Evolutionary conservation across 2,797 vertebrate genomes (phyloP).

Genomic region (Gymnoscopelus braueri): DNA sequence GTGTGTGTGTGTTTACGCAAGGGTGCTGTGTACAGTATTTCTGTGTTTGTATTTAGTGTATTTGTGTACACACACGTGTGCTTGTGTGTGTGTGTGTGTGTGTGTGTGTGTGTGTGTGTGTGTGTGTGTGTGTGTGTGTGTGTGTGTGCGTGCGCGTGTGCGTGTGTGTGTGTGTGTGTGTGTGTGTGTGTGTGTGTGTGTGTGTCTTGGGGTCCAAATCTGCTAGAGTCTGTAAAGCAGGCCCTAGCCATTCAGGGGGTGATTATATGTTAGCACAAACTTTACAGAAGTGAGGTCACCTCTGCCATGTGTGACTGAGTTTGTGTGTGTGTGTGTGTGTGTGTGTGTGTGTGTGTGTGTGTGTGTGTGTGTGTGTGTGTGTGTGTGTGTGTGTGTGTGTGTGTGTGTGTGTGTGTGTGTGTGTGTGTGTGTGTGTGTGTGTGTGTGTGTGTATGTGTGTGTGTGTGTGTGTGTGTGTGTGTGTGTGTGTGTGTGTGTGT

Average conservation of each 20-base stretch:
- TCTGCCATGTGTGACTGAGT: constrained; percentile 40
- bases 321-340: constrained; percentile 30
- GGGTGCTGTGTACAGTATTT: not conserved
- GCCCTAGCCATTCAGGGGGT: constrained; percentile 57
- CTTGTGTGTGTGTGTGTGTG: constrained; percentile 3
- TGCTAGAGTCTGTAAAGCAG: constrained; percentile 69
- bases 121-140: constrained; percentile 19
- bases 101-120: constrained; percentile 11
- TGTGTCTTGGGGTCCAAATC: constrained; percentile 32
- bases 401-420: constrained; percentile 4
- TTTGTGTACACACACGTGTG: not conserved
- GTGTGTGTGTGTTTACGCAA: not conserved
- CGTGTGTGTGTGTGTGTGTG: constrained; percentile 30
- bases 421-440: not conserved
- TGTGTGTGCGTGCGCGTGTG: constrained; percentile 17
- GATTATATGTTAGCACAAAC: constrained; percentile 79
- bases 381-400: constrained; percentile 6
- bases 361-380: constrained; percentile 40
- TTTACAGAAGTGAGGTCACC: constrained; percentile 82
- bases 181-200: not conserved
- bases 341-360: constrained; percentile 24
- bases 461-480: not conserved
- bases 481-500: not conserved
- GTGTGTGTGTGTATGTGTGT: not conserved
- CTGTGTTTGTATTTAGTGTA: constrained; percentile 9